Evolutionary conservation across 2,888 invertebrate species (phyloP).

Genomic region (Himalopsyche anomala): DNA sequence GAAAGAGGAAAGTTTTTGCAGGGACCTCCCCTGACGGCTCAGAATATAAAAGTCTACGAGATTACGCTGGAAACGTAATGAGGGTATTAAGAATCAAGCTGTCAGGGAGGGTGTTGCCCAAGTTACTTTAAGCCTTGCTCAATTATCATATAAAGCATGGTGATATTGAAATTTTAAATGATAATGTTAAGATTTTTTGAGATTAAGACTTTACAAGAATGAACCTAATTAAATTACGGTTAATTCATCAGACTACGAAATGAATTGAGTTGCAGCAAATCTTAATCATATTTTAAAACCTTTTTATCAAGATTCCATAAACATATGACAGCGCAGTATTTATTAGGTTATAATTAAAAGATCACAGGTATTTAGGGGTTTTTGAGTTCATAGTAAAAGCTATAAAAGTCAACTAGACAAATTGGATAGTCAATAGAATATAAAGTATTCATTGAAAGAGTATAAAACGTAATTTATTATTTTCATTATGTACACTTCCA

Average conservation of each 20-base stretch:
- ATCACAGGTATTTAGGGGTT: too few species aligned
- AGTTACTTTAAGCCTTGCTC: conserved; percentile 44
- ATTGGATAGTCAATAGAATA: too few species aligned
- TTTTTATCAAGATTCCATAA: too few species aligned
- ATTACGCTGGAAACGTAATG: conserved; percentile 50
- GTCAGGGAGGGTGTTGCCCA: conserved; percentile 44
- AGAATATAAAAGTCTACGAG: conserved; percentile 41
- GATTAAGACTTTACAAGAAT: neutral
- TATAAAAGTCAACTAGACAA: too few species aligned
- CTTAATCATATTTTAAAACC: too few species aligned
- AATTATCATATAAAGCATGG: conserved; percentile 61
- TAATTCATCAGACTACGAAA: neutral
- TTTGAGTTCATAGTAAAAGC: too few species aligned
- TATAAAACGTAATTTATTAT: too few species aligned
- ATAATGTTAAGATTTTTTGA: neutral
- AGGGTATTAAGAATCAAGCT: conserved; percentile 57
- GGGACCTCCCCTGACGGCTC: neutral
- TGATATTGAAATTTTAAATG: conserved; percentile 50
- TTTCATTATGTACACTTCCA: too few species aligned
- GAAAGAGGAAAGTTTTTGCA: conserved; percentile 46
- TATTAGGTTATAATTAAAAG: too few species aligned
- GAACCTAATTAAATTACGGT: neutral
- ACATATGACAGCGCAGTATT: too few species aligned
- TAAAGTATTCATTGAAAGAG: too few species aligned
- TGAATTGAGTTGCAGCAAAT: neutral